Evolutionary conservation across 1,140 invertebrate species (phyloP), one percentile per base, ranked within the genome.

Genomic region (Pseudobourletiella spinata): DNA sequence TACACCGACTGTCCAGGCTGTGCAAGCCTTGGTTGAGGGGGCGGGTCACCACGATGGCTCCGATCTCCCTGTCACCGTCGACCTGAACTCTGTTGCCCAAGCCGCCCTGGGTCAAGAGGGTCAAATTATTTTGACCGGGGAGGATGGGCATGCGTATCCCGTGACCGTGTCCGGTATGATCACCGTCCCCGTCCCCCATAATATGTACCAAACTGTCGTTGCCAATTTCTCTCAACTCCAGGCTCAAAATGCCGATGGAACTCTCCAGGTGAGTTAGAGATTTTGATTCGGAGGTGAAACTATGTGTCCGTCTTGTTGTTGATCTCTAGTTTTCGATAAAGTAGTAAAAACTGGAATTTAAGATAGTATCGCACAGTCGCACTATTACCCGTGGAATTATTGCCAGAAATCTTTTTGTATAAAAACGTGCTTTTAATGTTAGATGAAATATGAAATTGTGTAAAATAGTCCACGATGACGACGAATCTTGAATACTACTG

Each of bases 171-270:
- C 89, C 71, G 91, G 93, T 44, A 93, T 96, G 75, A 93, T 97
- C 70, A 94, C 91, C 39, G 88, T 96, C 63, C 93, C 94, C 50
- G 91, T 96, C 15, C 89, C 90, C 25, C 88, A 89, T 35, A 90
- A 89, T 59, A 93, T 96, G 87, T 97, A 96, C 78, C 93, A 96
- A 76, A 91, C 90, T 42, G 91, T 97, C 79, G 89, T 95, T 71
- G 89, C 90, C 25, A 92, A 91, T 74, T 90, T 95, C 72, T 87
- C 90, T 75, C 82, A 84, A 71, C 79, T 88, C 55, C 84, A 86
- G 71, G 78, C 81, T n/a, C 82, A 81, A 70, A 84, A 83, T 71
- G 84, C 87, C 69, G 85, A 85, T 58, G 64, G 67, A 26, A 86
- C 85, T 25, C 85, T 91, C 71, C 81, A 82, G 74, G 88, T 88